phyloP scores from a whole-genome alignment of 2,113 vertebrate species.

The Bubo scandiacus region DNA sequence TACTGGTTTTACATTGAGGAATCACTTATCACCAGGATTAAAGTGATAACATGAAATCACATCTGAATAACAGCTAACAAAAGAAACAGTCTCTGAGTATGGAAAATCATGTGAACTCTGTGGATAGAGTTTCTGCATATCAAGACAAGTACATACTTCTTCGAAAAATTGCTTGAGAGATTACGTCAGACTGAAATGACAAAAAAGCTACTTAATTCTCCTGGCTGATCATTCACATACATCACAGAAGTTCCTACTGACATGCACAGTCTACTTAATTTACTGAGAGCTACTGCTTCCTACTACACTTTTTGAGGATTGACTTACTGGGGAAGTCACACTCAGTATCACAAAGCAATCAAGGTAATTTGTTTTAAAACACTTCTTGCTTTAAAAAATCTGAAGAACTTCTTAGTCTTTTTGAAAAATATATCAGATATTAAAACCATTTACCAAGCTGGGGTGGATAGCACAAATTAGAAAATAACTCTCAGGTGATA shows the following conservation, averaged over 20 bases:
- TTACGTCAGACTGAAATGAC: slow-evolving; percentile 80
- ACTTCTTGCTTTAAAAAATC: neutral
- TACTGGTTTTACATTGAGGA: neutral
- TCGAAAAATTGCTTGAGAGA: slow-evolving; percentile 82
- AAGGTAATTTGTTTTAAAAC: neutral
- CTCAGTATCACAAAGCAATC: neutral
- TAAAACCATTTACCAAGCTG: neutral
- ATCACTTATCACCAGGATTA: slow-evolving; percentile 8
- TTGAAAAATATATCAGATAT: neutral
- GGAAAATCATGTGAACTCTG: slow-evolving; percentile 18
- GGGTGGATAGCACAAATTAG: neutral
- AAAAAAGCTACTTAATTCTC: slow-evolving; percentile 84
- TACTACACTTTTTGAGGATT: neutral
- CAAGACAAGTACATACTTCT: slow-evolving; percentile 26
- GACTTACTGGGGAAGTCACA: neutral
- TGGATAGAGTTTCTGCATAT: neutral
- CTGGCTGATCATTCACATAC: slow-evolving; percentile 83
- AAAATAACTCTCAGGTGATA: neutral
- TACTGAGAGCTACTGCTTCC: slow-evolving; percentile 35
- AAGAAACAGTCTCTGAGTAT: neutral
- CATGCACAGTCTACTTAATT: slow-evolving; percentile 75
- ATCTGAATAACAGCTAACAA: slow-evolving; percentile 2
- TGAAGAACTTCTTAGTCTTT: neutral
- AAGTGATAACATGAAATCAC: neutral
- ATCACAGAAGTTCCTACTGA: slow-evolving; percentile 81